Conservation (phyloP, 1,140 invertebrate genomes). For the Mizuhopecten yessoensis region DNA sequence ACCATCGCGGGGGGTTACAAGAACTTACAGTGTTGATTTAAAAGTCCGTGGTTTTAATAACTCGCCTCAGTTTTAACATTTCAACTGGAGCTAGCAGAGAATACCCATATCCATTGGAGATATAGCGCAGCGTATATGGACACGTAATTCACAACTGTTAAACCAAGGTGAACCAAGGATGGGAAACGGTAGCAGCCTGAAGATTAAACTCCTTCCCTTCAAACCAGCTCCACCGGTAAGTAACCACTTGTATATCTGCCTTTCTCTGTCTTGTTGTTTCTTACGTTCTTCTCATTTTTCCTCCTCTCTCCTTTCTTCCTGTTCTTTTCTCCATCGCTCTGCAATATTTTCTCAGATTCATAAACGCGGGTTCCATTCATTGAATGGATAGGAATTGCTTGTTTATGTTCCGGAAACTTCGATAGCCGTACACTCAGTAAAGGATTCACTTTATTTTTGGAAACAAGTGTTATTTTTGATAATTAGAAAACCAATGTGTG, state of each 20-base stretch:
- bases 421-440: too few species aligned
- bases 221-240: slow-evolving; percentile 15
- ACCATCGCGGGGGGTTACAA: background rate
- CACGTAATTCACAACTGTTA: background rate
- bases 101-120: background rate
- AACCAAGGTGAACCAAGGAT: background rate
- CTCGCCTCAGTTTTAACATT: background rate
- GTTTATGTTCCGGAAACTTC: too few species aligned
- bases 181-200: background rate
- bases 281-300: too few species aligned
- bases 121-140: background rate
- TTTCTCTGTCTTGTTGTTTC: background rate
- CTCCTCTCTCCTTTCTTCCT: too few species aligned
- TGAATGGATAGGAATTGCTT: too few species aligned
- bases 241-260: too few species aligned
- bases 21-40: background rate
- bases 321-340: too few species aligned
- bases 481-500: too few species aligned
- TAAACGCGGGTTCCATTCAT: too few species aligned
- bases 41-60: background rate
- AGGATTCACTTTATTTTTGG: too few species aligned
- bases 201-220: slow-evolving; percentile 14
- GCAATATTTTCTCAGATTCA: too few species aligned
- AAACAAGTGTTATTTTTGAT: too few species aligned
- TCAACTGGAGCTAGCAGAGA: background rate